Evolutionary conservation across 2,888 invertebrate species (phyloP).

Genomic region (Trypoxylon attenuatum): DNA sequence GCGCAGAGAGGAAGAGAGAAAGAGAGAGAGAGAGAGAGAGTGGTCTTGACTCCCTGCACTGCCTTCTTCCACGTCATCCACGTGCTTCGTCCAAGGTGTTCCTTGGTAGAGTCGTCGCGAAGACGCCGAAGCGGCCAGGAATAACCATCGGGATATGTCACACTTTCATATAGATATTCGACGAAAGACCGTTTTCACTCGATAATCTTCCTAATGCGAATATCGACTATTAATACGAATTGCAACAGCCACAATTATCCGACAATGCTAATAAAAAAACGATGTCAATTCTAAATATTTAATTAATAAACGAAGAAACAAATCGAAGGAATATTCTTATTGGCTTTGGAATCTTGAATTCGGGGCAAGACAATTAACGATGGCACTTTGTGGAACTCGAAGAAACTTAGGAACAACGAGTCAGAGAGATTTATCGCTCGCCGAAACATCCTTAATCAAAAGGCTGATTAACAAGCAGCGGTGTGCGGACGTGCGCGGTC

Average conservation of each 20-base stretch:
- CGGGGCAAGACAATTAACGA: not conserved
- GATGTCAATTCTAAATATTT: no score
- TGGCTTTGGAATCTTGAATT: no score
- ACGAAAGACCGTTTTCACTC: conserved; percentile 44
- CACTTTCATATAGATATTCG: conserved; percentile 72
- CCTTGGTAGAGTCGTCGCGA: conserved; percentile 64
- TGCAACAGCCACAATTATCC: no score
- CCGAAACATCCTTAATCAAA: conserved; percentile 22
- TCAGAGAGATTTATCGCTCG: conserved; percentile 23
- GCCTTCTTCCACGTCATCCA: conserved; percentile 28
- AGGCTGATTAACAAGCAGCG: conserved; percentile 32
- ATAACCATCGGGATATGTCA: conserved; percentile 73
- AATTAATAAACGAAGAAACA: no score
- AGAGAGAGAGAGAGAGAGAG: conserved; percentile 27
- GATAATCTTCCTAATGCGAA: conserved; percentile 48
- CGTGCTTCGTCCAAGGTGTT: conserved; percentile 18
- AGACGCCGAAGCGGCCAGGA: conserved; percentile 66
- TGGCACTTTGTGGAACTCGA: not conserved
- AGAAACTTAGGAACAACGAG: not conserved
- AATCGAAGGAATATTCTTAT: no score
- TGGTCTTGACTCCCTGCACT: conserved; percentile 45
- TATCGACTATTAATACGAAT: not conserved
- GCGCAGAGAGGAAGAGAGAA: conserved; percentile 7
- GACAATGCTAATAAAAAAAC: no score
- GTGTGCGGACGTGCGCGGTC: no score